A percentile compares a stretch with the other conserved stretches of the same genome.
Evolutionary conservation across 2,113 vertebrate genomes (phyloP).

Genomic region (Vireo altiloquus): DNA sequence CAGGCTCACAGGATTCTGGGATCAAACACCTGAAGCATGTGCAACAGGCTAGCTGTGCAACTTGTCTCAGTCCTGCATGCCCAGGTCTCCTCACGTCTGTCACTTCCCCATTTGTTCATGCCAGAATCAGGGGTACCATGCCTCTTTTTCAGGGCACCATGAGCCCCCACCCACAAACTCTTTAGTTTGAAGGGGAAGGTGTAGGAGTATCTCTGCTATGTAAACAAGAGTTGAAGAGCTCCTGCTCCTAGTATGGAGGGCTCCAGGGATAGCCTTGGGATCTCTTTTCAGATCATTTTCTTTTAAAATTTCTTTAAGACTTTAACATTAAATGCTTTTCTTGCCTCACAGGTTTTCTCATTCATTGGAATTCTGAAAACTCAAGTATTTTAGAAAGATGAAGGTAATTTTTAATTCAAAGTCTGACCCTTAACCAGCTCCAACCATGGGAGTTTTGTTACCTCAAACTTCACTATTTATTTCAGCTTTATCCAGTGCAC

Average conservation of each 20-base stretch:
- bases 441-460: background rate
- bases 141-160: background rate
- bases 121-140: background rate
- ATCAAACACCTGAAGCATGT: background rate
- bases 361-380: background rate
- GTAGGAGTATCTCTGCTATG: background rate
- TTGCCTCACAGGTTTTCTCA: background rate
- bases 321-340: background rate
- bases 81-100: background rate
- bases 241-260: fast-evolving
- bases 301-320: background rate
- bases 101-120: background rate
- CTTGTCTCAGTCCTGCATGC: background rate
- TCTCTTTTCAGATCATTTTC: background rate
- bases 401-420: background rate
- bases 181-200: background rate
- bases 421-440: background rate
- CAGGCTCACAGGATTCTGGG: background rate
- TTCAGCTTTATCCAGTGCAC: background rate
- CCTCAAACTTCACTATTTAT: background rate
- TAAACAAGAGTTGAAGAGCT: background rate
- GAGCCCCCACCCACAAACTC: background rate
- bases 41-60: background rate
- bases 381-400: background rate
- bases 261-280: background rate